Percentiles rank a stretch among this genome's conserved stretches.
Evolutionary conservation across 2,797 vertebrate genomes (phyloP).

Genomic region (Anguilla pacifica): DNA sequence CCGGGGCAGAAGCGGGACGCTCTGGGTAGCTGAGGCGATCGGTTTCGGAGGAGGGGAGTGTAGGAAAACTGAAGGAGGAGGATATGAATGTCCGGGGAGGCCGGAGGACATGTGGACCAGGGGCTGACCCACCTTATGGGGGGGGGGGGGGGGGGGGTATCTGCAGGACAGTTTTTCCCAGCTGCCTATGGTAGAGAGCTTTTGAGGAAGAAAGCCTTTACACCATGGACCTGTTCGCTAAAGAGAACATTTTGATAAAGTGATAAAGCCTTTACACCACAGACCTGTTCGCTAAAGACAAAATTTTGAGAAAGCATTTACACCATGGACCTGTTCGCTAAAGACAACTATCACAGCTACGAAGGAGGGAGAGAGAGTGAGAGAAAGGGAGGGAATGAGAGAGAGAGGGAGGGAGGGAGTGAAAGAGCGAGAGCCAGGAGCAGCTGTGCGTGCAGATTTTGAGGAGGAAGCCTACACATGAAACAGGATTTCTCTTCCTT

Average conservation of each 20-base stretch:
- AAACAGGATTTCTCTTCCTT: not conserved
- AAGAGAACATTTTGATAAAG: not conserved
- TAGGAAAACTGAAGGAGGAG: not conserved
- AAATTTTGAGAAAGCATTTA: not conserved
- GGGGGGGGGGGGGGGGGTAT: too few species aligned
- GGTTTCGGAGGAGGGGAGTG: not conserved
- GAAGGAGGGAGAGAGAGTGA: not conserved
- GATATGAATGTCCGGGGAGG: not conserved
- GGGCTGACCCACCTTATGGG: too few species aligned
- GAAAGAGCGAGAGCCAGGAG: not conserved
- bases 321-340: not conserved
- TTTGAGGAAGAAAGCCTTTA: not conserved
- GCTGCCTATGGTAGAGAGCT: not conserved
- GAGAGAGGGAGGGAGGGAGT: not conserved
- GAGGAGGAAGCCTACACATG: not conserved
- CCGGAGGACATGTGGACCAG: not conserved
- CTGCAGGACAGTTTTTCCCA: not conserved
- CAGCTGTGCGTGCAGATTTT: not conserved
- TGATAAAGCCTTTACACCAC: not conserved
- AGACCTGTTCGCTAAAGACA: not conserved
- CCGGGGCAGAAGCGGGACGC: not conserved
- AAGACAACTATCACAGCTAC: not conserved
- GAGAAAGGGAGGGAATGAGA: not conserved
- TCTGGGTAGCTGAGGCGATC: not conserved
- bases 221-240: not conserved